Evolutionary conservation across 92 coral and sea anemone species (phyloP), one percentile per base, ranked within the genome.

Genomic region (Paragorgia papillata): DNA sequence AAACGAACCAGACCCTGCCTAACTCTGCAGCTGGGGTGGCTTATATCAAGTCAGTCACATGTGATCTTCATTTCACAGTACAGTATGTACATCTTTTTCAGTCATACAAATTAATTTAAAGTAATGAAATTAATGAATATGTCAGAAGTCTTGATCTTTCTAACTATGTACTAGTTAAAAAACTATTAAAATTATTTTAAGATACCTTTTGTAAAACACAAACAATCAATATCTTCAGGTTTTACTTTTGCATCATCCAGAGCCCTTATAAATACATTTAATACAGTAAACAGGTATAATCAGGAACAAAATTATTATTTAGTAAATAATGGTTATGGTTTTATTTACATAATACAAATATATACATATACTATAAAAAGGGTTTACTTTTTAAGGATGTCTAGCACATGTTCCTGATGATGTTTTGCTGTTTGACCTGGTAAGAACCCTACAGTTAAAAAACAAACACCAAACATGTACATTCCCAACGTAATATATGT

Each of bases 391-490:
- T 79, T 87, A 74, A 94, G 78, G 66, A 94, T 87, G 32, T 85
- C 89, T 56, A 94, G 62, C 0, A 91, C 66, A 40, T 91, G 91
- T 83, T 94, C 97, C 20, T 89, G 97, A 75, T 94, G 98, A 51
- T 94, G 98, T 68, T 91, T 94, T 53, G 98, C 98, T 4, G 98
- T 94, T 51, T 94, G 95, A 69, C 95, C 84, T 18, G 98, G 98
- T 35, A 91, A 80, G 53, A 94, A 94, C 14, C 98, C 98, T 94
- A 59, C 12, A 64, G 4, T 24, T 31, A 79, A 73, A 22, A 24
- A 35, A 31, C 48, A 65, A n/a, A 32, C 17, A 20, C n/a, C 7
- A 22, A 26, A 32, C 21, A 26, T 17, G 37, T 35, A 12, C 41
- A 22, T 14, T 13, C 10, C 6, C 19, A 3, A 51, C 35, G 15